Base-by-base conservation (phyloP, 2,113 vertebrate genomes). In the Megaleporinus macrocephalus region DNA sequence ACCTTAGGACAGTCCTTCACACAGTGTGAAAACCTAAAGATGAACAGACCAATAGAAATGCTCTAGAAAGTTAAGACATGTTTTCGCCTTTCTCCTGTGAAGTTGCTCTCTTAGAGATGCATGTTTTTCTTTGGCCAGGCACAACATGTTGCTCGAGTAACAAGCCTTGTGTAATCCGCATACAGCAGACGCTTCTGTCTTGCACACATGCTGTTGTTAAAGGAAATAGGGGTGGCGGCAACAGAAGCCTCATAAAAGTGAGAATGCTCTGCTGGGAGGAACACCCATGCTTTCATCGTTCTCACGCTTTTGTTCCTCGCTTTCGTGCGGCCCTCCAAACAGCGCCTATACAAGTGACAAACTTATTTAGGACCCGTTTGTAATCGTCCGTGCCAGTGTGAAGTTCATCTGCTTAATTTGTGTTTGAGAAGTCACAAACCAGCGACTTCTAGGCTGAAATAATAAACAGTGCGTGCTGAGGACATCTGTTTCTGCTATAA, bases 211-310 rank as follows among this genome's bases (percentile, higher is more conserved):
- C 84, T 85, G 74, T 65, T 72, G 41, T 70, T 51, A 76, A 79
- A 79, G 76, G 79, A 83, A 81, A 87, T 84, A 85, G 84, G 84
- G 85, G 78, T 78, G 84, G 79, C 86, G 79, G 55, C 30, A 44
- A 18, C 57, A 14, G 78, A 72, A 83, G 74, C 78, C 86, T 87
- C 85, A 84, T 92, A 89, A 89, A 61, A 90, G 55, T 26, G 73
- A 55, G n/a, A 85, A 82, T 90, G 79, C 63, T 29, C 78, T 76
- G 80, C 79, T 78, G 86, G 85, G 77, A 71, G 74, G 66, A 89
- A 71, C 65, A 86, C 24, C 24, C 59, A 72, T n/a, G 26, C 16
- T 69, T 33, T 41, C 41, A 22, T 55, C 36, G 30, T 57, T 57
- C 5, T 15, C 41, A 15, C 16, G 16, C n/a, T 63, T 75, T 75